Base-by-base conservation (phyloP, 1,140 invertebrate genomes). In the Brachystomella parvula region DNA sequence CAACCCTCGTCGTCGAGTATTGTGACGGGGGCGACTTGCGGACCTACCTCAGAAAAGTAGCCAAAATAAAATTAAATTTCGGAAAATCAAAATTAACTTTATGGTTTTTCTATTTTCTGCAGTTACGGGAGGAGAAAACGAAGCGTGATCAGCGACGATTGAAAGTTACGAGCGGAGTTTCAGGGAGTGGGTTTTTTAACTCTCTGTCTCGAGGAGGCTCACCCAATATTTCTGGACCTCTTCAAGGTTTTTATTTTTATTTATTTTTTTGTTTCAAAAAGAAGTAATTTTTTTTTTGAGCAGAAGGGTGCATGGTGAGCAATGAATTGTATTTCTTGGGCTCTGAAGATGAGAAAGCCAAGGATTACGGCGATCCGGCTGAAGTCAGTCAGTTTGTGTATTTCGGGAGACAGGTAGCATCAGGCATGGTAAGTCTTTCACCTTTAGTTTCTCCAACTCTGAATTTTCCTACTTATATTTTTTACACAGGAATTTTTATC, bases 401-500 rank as follows among this genome's bases (percentile, higher is more conserved):
- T 12, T 93, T 93, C 76, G 86, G 87, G 2, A 83, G 89, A 74
- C 92, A 96, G 80, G 87, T 94, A 57, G 86, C 89, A 2, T 86
- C 87, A 74, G 92, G 92, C 66, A 94, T 94, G 91, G 85, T 87
- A 78, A 78, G 63, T 28, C 24, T 33, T 31, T 44, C 19, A 3
- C 33, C 53, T 53, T 30, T n/a, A 65, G 15, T 9, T 39, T 2
- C 24, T 9, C 24, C 3, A 29, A 63, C 29, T 9, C 2, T 39
- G 9, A 44, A 39, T 35, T 33, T 6, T 24, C 9, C 24, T 60
- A 12, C 28, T 30, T 44, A 44, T 44, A 9, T 12, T 44, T 72
- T 65, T 69, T 62, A 76, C 78, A 9, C 68, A 84, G 83, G 82
- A 84, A 80, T 89, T 85, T 75, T 75, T 90, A n/a, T 81, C 87